phyloP scores from a whole-genome alignment of 2,797 vertebrate genomes.

The Anas flavirostris region DNA sequence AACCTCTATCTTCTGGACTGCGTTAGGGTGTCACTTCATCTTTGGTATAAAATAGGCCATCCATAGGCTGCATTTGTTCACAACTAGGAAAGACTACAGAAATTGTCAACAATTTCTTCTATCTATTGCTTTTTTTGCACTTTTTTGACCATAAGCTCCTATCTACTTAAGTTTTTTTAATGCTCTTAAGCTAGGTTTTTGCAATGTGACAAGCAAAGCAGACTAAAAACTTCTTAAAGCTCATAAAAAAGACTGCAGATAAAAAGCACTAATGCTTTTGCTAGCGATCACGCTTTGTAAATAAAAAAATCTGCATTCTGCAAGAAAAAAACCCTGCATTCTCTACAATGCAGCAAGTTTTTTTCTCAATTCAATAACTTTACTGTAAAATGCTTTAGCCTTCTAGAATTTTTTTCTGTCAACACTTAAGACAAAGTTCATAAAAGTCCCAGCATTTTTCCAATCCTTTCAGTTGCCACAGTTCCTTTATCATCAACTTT shows the following conservation, averaged over 20 bases:
- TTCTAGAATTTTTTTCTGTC: conserved; percentile 85
- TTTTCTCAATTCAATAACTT: conserved; percentile 83
- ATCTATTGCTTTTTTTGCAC: conserved; percentile 97
- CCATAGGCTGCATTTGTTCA: conserved; percentile 97
- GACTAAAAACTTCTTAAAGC: conserved; percentile 97
- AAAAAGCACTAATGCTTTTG: conserved; percentile 95
- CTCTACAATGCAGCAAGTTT: conserved; percentile 86
- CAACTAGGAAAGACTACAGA: conserved; percentile 99
- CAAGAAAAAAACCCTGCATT: conserved; percentile 88
- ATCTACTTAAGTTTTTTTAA: conserved; percentile 85
- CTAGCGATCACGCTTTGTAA: conserved; percentile 91
- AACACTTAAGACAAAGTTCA: conserved; percentile 88
- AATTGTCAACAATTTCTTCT: conserved; percentile 99
- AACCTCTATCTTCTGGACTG: conserved; percentile 88
- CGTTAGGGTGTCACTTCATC: conserved; percentile 95
- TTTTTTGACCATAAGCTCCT: conserved; percentile 93
- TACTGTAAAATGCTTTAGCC: conserved; percentile 90
- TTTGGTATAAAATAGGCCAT: conserved; percentile 99
- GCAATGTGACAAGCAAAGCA: conserved; percentile 97
- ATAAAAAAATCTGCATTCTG: conserved; percentile 91
- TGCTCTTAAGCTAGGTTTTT: conserved; percentile 86
- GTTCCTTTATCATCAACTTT: conserved; percentile 93
- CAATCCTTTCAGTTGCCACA: conserved; percentile 87
- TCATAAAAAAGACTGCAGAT: conserved; percentile 98
- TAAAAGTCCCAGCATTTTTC: conserved; percentile 87